These are phyloP conservation scores for Ophion costatus DNA, from an alignment of 2,888 invertebrate genomes.

Conservation along the genomic window DNA sequence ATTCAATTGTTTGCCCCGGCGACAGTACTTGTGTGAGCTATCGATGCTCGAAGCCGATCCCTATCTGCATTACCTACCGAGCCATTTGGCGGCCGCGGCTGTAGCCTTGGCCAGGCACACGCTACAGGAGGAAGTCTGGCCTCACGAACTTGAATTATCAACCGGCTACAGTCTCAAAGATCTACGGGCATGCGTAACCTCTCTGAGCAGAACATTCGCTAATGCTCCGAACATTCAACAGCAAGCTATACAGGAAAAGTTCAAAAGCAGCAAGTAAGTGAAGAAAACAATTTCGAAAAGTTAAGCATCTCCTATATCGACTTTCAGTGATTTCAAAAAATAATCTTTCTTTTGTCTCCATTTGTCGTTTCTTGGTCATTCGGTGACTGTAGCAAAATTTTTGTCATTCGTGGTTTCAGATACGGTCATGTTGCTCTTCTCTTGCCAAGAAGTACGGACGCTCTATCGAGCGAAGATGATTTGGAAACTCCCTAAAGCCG, in stretches of 20 bases:
- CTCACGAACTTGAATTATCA: constrained; percentile 86
- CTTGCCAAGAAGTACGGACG: constrained; percentile 78
- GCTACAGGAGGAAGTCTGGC: constrained; percentile 88
- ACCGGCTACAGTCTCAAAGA: constrained; percentile 89
- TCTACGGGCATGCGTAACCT: constrained; percentile 88
- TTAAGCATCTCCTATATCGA: no score
- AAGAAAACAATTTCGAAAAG: constrained; percentile 74
- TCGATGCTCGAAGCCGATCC: constrained; percentile 94
- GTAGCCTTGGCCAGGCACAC: constrained; percentile 92
- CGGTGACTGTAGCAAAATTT: background rate
- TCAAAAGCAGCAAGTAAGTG: constrained; percentile 88
- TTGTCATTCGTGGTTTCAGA: constrained; percentile 67
- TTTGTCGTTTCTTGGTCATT: background rate
- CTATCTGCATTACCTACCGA: constrained; percentile 92
- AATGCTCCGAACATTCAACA: constrained; percentile 89
- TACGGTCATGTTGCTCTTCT: constrained; percentile 80
- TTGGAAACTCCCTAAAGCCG: constrained; percentile 75
- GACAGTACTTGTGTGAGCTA: constrained; percentile 92
- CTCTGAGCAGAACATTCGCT: constrained; percentile 89
- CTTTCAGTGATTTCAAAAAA: background rate
- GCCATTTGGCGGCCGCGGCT: constrained; percentile 91
- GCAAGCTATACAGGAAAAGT: constrained; percentile 95
- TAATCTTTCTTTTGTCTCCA: constrained; percentile 58
- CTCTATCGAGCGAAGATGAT: constrained; percentile 78
- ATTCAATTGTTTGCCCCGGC: constrained; percentile 85